Percentiles rank a stretch among this genome's conserved stretches.
phyloP scores from a whole-genome alignment of 1,140 invertebrate genomes.

The Leptestheria dahalacensis region DNA sequence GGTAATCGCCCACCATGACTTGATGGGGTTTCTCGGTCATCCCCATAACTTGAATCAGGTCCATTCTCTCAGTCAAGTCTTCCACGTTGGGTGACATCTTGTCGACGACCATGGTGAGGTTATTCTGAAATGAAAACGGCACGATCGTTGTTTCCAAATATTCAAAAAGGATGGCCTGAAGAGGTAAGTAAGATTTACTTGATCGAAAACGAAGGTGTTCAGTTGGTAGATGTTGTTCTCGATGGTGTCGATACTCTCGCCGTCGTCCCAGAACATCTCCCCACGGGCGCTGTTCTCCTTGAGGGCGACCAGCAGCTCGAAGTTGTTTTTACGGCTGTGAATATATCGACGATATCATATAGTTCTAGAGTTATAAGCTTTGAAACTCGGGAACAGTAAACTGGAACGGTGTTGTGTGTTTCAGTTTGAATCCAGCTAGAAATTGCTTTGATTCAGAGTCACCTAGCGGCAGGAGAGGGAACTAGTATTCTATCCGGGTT shows the following conservation, averaged over 20 bases:
- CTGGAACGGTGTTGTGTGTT: too few relatives aligned
- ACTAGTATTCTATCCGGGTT: too few relatives aligned
- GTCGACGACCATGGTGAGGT: slow-evolving; percentile 4
- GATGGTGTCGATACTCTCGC: slow-evolving; percentile 5
- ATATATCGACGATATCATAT: too few relatives aligned
- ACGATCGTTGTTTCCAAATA: not conserved
- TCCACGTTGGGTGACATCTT: not conserved
- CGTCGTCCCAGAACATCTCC: slow-evolving; percentile 14
- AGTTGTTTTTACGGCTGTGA: slow-evolving; percentile 8
- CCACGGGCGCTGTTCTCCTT: not conserved
- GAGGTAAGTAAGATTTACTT: not conserved
- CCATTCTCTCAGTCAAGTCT: slow-evolving; percentile 1
- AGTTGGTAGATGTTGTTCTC: not conserved
- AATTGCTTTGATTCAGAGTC: too few relatives aligned
- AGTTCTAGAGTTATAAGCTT: too few relatives aligned
- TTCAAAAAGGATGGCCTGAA: not conserved
- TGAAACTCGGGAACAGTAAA: too few relatives aligned
- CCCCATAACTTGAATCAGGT: slow-evolving; percentile 8
- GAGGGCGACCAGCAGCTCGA: slow-evolving; percentile 10
- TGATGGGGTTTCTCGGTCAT: not conserved
- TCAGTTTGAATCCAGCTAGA: too few relatives aligned
- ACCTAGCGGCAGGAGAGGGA: too few relatives aligned
- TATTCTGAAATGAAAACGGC: not conserved
- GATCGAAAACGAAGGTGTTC: not conserved
- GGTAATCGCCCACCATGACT: not conserved